Evolutionary conservation across 30 jellyfish, hydroid and myxozoan species (phyloP), one percentile per base, ranked within the genome.

Genomic region (Sanderia malayensis): DNA sequence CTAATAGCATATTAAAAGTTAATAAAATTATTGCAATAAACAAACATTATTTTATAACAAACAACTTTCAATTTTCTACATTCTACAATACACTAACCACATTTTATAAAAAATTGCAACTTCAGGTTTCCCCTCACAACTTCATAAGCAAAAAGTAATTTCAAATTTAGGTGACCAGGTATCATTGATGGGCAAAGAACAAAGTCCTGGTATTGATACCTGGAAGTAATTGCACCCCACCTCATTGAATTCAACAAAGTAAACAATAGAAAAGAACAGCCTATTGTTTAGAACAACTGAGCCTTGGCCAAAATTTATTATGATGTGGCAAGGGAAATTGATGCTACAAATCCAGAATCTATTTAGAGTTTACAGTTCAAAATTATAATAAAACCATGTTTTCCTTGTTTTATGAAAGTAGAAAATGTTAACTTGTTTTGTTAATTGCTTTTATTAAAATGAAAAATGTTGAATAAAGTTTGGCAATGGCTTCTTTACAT

Each of bases 161-260:
- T 37, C 52, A 37, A 37, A 37, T 37, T 37, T 37, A 37, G 52
- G 52, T 37, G 6, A 37, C 52, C 52, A 37, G 52, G 52, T 37
- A 37, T 37, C 52, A 37, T 6, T 37, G 52, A 37, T 37, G 52
- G 52, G 52, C 52, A 37, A 37, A 37, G 52, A 37, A 37, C 52
- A 37, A 37, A 37, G 52, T 37, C 52, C 52, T 37, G 52, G 52
- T 37, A 37, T 37, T 37, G 52, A 37, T 37, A 37, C 52, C 52
- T 37, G 52, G 52, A 37, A 37, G 52, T 37, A 37, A 37, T 37
- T 37, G 52, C 52, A 37, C 52, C 6, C 52, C 52, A 37, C 52
- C 52, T 37, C 52, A 37, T 37, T 37, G 52, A 37, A 37, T 37
- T 37, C 10, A 37, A 37, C 52, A 6, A 37, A 37, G 52, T 37